A percentile compares a stretch with the other conserved stretches of the same genome.
Evolutionary conservation across 2,797 vertebrate species (phyloP).

Genomic region (Sebastes kiyomatsui): DNA sequence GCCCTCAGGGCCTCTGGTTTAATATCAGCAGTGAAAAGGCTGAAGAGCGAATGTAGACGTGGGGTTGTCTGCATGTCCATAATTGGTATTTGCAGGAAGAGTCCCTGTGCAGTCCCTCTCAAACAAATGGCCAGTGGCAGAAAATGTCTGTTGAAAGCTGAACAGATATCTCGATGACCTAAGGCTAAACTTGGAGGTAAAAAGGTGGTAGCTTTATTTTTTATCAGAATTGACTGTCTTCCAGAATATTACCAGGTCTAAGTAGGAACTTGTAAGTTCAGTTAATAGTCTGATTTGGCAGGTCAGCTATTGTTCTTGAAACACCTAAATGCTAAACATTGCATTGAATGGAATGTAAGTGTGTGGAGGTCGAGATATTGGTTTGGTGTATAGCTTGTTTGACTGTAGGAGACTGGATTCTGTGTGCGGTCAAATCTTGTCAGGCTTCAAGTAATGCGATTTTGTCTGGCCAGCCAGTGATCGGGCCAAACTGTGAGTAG

Average conservation of each 20-base stretch:
- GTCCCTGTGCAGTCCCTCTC: slow-evolving; percentile 7
- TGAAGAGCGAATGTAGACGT: neutral
- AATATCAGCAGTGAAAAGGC: neutral
- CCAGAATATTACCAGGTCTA: neutral
- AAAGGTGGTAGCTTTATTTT: neutral
- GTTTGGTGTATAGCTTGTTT: no score
- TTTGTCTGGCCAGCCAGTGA: no score
- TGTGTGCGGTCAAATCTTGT: no score
- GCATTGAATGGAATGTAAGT: no score
- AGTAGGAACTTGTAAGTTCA: neutral
- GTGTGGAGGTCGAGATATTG: no score
- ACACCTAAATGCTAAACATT: neutral
- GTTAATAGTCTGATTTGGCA: neutral
- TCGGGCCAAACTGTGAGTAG: no score
- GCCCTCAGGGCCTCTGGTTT: neutral
- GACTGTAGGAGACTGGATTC: no score
- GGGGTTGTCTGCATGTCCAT: neutral
- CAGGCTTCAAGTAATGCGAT: no score
- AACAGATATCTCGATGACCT: neutral
- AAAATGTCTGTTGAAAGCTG: neutral
- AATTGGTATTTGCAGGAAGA: slow-evolving; percentile 24
- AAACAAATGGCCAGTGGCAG: slow-evolving; percentile 18
- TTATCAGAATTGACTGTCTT: neutral
- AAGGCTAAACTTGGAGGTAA: neutral
- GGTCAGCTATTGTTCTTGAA: neutral